Evolutionary conservation across 2,888 invertebrate species (phyloP).

Genomic region (Entomobrya multifasciata): DNA sequence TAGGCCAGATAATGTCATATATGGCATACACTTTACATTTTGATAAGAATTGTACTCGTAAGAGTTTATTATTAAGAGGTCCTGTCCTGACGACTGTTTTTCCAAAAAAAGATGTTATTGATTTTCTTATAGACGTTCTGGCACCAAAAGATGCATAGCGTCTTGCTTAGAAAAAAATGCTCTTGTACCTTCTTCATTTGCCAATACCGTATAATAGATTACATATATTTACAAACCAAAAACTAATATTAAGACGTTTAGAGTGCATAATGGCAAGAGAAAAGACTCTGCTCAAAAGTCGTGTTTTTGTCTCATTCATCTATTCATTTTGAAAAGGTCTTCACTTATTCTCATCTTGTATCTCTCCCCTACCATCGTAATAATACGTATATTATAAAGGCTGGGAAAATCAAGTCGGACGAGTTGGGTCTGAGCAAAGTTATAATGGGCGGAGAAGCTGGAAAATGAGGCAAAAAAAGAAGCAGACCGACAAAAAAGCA

Average conservation of each 20-base stretch:
- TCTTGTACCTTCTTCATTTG: not conserved
- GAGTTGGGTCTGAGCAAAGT: not conserved
- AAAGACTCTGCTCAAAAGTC: constrained; percentile 41
- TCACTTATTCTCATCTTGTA: constrained; percentile 25
- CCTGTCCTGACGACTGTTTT: constrained; percentile 30
- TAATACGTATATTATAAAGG: not conserved
- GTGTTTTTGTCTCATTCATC: constrained; percentile 62
- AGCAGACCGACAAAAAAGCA: constrained; percentile 9
- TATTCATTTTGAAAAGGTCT: constrained; percentile 26
- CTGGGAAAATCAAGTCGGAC: not conserved
- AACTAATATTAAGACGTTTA: constrained; percentile 8
- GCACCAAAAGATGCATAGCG: constrained; percentile 71
- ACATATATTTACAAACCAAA: not conserved
- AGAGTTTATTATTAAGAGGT: too few species aligned
- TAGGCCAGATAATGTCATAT: too few species aligned
- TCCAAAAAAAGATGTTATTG: constrained; percentile 62
- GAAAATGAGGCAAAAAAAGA: not conserved
- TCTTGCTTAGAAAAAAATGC: not conserved
- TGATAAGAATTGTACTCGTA: too few species aligned
- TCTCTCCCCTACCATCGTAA: too few species aligned
- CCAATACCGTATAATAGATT: not conserved
- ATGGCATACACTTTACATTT: too few species aligned
- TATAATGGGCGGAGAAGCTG: constrained; percentile 19
- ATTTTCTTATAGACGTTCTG: constrained; percentile 73
- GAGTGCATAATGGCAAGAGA: not conserved